These are phyloP conservation scores for Rhysida immarginata DNA, from an alignment of 1,140 invertebrate genomes.

Conservation along the genomic window DNA sequence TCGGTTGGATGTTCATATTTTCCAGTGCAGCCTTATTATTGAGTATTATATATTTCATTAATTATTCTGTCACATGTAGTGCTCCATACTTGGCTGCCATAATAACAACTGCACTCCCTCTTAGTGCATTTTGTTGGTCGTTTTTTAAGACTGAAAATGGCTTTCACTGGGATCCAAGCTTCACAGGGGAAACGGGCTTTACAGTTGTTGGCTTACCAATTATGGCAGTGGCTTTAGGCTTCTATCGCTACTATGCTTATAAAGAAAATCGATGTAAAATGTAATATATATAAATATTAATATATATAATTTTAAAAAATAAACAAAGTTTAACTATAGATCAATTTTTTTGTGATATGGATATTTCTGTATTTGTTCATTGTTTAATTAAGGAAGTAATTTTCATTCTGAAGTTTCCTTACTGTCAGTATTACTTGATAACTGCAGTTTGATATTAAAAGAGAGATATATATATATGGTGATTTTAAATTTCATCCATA, in stretches of 20 bases:
- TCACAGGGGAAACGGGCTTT: constrained; percentile 10
- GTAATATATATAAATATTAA: no score
- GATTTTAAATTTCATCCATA: no score
- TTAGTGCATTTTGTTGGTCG: constrained; percentile 4
- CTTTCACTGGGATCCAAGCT: constrained; percentile 4
- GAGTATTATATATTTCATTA: background rate
- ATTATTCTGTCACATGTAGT: background rate
- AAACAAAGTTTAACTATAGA: no score
- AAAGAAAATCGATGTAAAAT: background rate
- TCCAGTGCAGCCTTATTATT: background rate
- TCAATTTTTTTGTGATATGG: no score
- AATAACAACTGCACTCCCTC: constrained; percentile 1
- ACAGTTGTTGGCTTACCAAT: constrained; percentile 8
- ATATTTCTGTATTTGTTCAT: no score
- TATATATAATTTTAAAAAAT: no score
- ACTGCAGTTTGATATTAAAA: no score
- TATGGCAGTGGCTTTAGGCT: background rate
- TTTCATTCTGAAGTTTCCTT: no score
- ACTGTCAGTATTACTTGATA: no score
- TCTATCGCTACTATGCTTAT: constrained; percentile 5
- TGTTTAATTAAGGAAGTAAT: no score
- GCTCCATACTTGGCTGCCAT: constrained; percentile 4
- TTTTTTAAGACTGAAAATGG: constrained; percentile 1
- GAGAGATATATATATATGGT: no score
- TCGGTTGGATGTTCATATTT: constrained; percentile 6